Percentiles rank a stretch among this genome's conserved stretches.
These are phyloP conservation scores for Augochlora pura DNA, from an alignment of 1,140 invertebrate genomes.

Conservation along the genomic window DNA sequence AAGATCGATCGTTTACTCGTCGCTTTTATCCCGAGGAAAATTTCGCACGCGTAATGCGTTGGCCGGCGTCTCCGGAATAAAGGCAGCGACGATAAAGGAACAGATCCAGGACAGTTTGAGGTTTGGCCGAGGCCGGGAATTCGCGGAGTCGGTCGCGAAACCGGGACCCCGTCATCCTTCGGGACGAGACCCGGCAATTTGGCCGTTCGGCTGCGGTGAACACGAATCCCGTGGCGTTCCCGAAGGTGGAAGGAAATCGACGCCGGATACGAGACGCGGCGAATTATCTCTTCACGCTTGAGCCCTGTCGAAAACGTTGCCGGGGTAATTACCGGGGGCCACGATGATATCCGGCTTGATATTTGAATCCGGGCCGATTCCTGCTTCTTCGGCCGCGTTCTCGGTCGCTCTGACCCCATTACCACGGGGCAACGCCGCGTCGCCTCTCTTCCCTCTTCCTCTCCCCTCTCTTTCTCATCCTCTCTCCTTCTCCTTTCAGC, in stretches of 20 bases:
- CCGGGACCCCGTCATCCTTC: constrained; percentile 15
- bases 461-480: too few species aligned
- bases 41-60: too few species aligned
- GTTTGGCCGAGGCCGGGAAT: too few species aligned
- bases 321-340: constrained; percentile 22
- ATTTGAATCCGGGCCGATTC: neutral
- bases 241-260: constrained; percentile 33
- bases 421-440: neutral
- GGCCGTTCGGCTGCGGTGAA: neutral
- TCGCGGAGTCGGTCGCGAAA: constrained; percentile 11
- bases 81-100: too few species aligned
- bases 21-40: too few species aligned
- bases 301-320: constrained; percentile 13
- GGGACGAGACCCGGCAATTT: constrained; percentile 33
- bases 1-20: too few species aligned
- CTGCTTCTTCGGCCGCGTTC: neutral
- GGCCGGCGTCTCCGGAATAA: too few species aligned
- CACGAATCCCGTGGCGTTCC: neutral
- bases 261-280: constrained; percentile 22
- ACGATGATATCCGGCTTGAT: constrained; percentile 40
- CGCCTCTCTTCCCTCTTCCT: too few species aligned
- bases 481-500: too few species aligned
- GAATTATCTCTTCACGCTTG: constrained; percentile 41
- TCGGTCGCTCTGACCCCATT: constrained; percentile 27
- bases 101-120: too few species aligned